These are phyloP conservation scores for Exocentrus adspersus DNA, from an alignment of 2,888 invertebrate genomes.

Conservation along the genomic window DNA sequence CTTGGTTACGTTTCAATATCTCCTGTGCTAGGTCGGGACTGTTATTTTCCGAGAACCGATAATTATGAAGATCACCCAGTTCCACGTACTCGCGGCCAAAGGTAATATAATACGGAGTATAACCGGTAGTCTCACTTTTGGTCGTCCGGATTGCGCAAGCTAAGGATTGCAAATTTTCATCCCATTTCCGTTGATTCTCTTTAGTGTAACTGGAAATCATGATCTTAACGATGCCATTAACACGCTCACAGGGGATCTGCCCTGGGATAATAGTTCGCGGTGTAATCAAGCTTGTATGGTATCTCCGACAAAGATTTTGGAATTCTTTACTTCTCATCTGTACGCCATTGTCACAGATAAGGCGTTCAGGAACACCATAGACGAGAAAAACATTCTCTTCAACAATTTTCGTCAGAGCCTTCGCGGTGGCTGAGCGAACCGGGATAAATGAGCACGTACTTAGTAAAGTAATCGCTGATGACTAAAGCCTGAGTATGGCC, in stretches of 20 bases:
- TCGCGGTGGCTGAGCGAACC: conserved; percentile 29
- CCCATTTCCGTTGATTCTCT: not conserved
- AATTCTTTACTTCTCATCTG: conserved; percentile 35
- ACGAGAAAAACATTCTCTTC: conserved; percentile 37
- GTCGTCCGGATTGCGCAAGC: not conserved
- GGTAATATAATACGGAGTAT: not conserved
- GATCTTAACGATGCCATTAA: conserved; percentile 35
- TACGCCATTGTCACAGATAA: conserved; percentile 40
- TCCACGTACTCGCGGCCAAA: no score
- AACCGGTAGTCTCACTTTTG: not conserved
- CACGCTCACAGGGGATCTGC: conserved; percentile 35
- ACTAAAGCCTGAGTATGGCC: conserved; percentile 31
- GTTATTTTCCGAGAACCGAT: no score
- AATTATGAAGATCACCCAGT: no score
- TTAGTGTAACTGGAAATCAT: conserved; percentile 6
- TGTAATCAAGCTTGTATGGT: conserved; percentile 31
- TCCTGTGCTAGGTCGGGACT: no score
- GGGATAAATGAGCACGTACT: conserved; percentile 38
- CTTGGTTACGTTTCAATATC: no score
- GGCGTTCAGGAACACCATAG: conserved; percentile 34
- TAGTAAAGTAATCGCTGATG: conserved; percentile 37
- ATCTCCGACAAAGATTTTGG: conserved; percentile 10
- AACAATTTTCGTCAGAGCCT: conserved; percentile 19
- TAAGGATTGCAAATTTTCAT: not conserved
- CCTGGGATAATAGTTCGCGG: conserved; percentile 33